Percentiles rank a stretch among this genome's conserved stretches.
phyloP scores from a whole-genome alignment of 2,797 vertebrate genomes.

The Darevskia nairensis region DNA sequence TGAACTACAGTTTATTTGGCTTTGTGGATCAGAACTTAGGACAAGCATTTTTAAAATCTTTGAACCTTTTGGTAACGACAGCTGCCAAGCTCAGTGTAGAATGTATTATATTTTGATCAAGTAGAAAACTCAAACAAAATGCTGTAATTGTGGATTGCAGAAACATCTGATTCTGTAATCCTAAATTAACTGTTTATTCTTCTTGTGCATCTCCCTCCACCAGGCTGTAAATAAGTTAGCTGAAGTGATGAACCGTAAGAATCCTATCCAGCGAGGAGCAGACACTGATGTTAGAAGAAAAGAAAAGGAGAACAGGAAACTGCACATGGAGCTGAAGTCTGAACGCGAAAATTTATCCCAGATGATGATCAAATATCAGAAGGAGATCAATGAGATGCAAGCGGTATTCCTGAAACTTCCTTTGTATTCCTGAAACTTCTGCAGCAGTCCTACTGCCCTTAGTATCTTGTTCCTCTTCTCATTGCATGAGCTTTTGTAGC shows the following conservation, averaged over 20 bases:
- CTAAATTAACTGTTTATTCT: neutral
- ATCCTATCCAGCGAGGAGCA: slow-evolving; percentile 91
- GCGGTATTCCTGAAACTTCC: slow-evolving; percentile 82
- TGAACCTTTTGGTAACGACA: neutral
- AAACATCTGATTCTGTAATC: neutral
- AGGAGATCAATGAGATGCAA: slow-evolving; percentile 97
- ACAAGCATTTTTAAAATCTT: neutral
- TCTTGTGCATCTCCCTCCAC: slow-evolving; percentile 30
- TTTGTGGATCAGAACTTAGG: neutral
- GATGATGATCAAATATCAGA: slow-evolving; percentile 97
- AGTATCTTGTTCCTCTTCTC: neutral
- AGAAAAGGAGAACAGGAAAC: slow-evolving; percentile 97
- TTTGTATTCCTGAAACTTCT: neutral
- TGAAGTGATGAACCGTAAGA: slow-evolving; percentile 98
- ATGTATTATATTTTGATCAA: neutral
- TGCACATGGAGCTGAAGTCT: slow-evolving; percentile 95
- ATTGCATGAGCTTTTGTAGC: neutral
- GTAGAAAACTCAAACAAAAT: neutral
- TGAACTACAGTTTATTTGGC: neutral
- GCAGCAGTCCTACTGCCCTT: too few relatives aligned
- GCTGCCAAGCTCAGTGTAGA: neutral
- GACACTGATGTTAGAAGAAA: slow-evolving; percentile 96
- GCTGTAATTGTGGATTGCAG: neutral
- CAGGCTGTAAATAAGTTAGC: slow-evolving; percentile 98
- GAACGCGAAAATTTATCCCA: slow-evolving; percentile 97